Evolutionary conservation across 2,113 vertebrate genomes (phyloP), one percentile per base, ranked within the genome.

Genomic region (Poeciliopsis prolifica): DNA sequence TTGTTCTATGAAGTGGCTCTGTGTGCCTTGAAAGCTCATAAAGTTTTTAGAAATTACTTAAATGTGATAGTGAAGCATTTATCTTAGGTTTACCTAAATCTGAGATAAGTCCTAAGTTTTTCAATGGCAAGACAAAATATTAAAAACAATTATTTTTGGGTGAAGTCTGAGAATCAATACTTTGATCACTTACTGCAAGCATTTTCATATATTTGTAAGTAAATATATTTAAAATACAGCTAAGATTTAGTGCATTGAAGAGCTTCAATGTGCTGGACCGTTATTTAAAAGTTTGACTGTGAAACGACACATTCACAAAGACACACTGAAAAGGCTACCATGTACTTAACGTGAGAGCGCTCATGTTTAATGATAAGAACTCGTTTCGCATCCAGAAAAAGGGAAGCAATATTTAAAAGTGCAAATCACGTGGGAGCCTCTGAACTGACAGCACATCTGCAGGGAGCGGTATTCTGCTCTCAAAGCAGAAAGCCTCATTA

Each of bases 391-490:
- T 1, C 26, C 19, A 58, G 65, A 77, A 64, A 33, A 31, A 65
- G 61, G 44, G 30, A 68, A 81, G 22, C 69, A 72, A 83, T 87
- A 72, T 83, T 81, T 82, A 75, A 87, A 84, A 88, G 70, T 37
- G 22, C 62, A 73, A 51, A 82, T 78, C 67, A 68, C 69, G 44
- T 10, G 64, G 54, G 54, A 72, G 51, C 28, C 42, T 75, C 85
- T 84, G 73, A 51, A 61, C 73, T 72, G 76, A 73, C 70, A 65
- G 60, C 65, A 67, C 65, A 44, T 80, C n/a, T 76, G 58, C 73
- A 74, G 70, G 66, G 70, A 79, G 64, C 73, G 44, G 70, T 83
- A 77, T 80, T 87, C 70, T 83, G 77, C 61, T 80, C 78, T 77
- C 26, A 66, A 87, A 66, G 70, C n/a, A 77, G 40, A 73, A 24